Conservation (phyloP, 2,888 invertebrate species). For the Hyalella azteca region DNA sequence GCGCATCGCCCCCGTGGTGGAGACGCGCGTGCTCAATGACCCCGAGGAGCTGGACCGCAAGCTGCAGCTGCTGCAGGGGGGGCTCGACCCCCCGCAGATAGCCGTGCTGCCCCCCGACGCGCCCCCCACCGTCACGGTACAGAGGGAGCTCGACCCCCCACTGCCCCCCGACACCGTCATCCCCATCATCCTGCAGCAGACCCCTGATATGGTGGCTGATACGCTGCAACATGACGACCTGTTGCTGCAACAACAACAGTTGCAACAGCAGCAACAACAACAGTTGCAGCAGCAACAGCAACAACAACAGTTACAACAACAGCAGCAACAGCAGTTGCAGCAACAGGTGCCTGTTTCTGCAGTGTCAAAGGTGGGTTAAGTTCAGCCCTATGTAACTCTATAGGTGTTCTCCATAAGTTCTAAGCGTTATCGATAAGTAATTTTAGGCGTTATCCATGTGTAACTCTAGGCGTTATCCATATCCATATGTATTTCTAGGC, state of each 20-base stretch:
- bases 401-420: no score
- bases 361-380: no score
- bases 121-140: neutral
- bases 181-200: slow-evolving; percentile 1
- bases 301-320: no score
- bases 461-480: no score
- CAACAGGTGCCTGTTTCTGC: no score
- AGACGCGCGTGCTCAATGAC: slow-evolving; percentile 85
- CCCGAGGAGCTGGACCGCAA: slow-evolving; percentile 86
- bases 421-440: no score
- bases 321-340: no score
- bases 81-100: slow-evolving; percentile 63
- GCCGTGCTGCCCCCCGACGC: slow-evolving; percentile 16
- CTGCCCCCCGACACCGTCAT: neutral
- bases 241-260: neutral
- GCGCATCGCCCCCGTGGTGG: slow-evolving; percentile 79
- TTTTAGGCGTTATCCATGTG: no score
- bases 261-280: neutral
- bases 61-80: slow-evolving; percentile 73
- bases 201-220: neutral
- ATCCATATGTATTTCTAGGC: no score
- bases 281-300: neutral
- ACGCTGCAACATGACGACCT: neutral
- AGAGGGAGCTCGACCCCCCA: neutral
- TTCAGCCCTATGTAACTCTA: no score